These are phyloP conservation scores for Heterodera filipjevi DNA, from an alignment of 2,888 invertebrate genomes.

Conservation along the genomic window DNA sequence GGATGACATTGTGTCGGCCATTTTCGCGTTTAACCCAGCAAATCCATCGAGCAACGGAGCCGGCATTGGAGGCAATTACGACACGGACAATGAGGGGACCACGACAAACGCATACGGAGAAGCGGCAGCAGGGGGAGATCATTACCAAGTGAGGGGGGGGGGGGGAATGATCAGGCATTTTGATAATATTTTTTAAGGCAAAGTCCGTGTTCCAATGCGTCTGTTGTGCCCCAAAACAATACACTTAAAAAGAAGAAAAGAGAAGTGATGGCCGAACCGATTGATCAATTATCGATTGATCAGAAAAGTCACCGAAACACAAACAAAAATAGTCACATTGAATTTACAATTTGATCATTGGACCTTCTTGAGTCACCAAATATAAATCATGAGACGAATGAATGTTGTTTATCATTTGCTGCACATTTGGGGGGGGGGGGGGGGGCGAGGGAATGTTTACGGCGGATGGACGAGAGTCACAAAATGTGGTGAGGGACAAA, in stretches of 20 bases:
- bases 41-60: constrained; percentile 46
- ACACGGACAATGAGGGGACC: constrained; percentile 32
- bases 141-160: not conserved
- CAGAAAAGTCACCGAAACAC: not conserved
- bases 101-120: constrained; percentile 28
- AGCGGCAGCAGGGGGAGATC: not conserved
- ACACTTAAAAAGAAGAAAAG: not conserved
- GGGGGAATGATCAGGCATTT: not conserved
- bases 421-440: no score
- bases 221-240: constrained; percentile 37
- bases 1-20: constrained; percentile 48
- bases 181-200: not conserved
- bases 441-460: no score
- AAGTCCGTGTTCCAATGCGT: constrained; percentile 41
- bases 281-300: not conserved
- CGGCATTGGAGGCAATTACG: constrained; percentile 31
- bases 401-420: no score
- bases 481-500: no score
- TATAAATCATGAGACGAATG: not conserved
- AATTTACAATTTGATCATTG: no score
- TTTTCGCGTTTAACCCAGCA: constrained; percentile 45
- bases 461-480: no score
- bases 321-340: not conserved
- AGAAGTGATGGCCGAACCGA: not conserved
- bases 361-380: not conserved